phyloP scores from a whole-genome alignment of 2,888 invertebrate genomes.

The Apomyelois bistriatella region DNA sequence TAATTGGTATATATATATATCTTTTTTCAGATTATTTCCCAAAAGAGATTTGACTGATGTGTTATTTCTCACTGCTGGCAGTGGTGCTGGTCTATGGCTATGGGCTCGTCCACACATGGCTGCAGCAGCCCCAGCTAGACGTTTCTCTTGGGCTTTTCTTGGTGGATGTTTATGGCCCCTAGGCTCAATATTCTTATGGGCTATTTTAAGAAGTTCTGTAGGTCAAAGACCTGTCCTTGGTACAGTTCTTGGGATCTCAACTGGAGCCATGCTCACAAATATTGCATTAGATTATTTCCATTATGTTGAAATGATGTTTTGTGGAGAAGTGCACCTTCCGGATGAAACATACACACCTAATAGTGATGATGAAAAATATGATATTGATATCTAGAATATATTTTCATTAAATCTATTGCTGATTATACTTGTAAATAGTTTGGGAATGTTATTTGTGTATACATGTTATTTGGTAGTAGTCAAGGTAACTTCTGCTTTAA shows the following conservation, averaged over 20 bases:
- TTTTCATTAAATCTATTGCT: constrained; percentile 4
- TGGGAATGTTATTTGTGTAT: constrained; percentile 26
- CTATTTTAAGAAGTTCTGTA: constrained; percentile 88
- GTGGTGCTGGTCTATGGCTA: constrained; percentile 91
- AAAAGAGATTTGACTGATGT: constrained; percentile 89
- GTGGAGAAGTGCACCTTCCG: constrained; percentile 71
- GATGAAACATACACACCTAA: constrained; percentile 69
- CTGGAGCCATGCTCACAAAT: constrained; percentile 83
- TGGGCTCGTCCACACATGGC: constrained; percentile 89
- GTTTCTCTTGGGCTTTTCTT: constrained; percentile 85
- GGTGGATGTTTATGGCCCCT: constrained; percentile 92
- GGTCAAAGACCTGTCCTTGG: constrained; percentile 85
- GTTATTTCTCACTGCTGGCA: constrained; percentile 87
- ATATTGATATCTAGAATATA: constrained; percentile 61
- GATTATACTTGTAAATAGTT: constrained; percentile 24
- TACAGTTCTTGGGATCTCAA: constrained; percentile 84
- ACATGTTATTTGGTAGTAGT: constrained; percentile 32
- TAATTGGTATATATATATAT: background rate
- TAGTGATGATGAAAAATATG: constrained; percentile 78
- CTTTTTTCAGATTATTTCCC: constrained; percentile 81
- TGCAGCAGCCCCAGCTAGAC: constrained; percentile 80
- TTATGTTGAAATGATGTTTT: constrained; percentile 81
- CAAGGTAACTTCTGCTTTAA: constrained; percentile 24
- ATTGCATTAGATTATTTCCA: constrained; percentile 83
- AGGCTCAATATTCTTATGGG: constrained; percentile 94